phyloP scores from a whole-genome alignment of 2,888 invertebrate species.

The Thereva unica region DNA sequence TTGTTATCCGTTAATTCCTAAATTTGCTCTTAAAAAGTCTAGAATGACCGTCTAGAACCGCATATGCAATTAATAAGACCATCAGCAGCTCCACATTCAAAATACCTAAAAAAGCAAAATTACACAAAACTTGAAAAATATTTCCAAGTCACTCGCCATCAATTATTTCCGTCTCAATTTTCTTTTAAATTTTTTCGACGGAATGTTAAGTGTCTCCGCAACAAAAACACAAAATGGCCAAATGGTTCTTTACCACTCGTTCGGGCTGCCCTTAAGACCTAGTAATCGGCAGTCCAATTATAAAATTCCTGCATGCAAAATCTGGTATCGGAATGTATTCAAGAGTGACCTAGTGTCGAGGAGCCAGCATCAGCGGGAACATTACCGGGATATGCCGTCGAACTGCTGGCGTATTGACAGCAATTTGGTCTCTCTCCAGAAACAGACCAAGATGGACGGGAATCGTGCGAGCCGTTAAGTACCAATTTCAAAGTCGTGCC shows the following conservation, averaged over 20 bases:
- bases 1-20: too few relatives aligned
- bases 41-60: too few relatives aligned
- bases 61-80: too few relatives aligned
- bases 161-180: too few relatives aligned
- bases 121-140: too few relatives aligned
- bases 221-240: not conserved
- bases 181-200: not conserved
- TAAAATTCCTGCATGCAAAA: slow-evolving; percentile 35
- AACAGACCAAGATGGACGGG: slow-evolving; percentile 28
- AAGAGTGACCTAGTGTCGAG: slow-evolving; percentile 31
- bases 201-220: slow-evolving; percentile 12
- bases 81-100: too few relatives aligned
- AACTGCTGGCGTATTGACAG: slow-evolving; percentile 34
- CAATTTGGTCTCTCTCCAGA: slow-evolving; percentile 34
- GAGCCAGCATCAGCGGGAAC: not conserved
- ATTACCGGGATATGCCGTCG: too few relatives aligned
- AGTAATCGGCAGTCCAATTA: slow-evolving; percentile 31
- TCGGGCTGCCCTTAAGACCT: slow-evolving; percentile 26
- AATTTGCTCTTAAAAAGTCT: too few relatives aligned
- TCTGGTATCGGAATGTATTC: not conserved
- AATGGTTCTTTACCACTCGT: not conserved
- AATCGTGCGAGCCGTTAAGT: slow-evolving; percentile 37
- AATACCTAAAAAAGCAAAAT: too few relatives aligned
- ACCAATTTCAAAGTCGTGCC: slow-evolving; percentile 37
- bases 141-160: too few relatives aligned